Base-by-base conservation (phyloP, 2,888 invertebrate species). In the Drosophila suboccidentalis region DNA sequence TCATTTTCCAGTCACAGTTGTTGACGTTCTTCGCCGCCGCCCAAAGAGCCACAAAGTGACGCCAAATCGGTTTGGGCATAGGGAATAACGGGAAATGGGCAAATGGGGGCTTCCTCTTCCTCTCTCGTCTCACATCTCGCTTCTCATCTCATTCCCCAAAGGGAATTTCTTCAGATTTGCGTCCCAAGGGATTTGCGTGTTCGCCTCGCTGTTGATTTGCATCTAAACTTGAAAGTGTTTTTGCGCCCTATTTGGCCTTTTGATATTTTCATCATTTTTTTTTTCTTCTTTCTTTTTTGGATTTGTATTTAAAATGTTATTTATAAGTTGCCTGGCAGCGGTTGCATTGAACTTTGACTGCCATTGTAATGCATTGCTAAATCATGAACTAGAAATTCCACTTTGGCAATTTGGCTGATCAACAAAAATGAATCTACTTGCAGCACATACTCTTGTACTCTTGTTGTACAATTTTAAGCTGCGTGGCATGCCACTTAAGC, bases 1-100 rank as follows among this genome's bases (percentile, higher is more conserved):
- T 89, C 89, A 87, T 89, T 89, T 89, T 87, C 89, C 89, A 87
- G 87, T 82, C 87, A 84, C 87, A 89, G 87, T 89, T 82, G 87
- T 81, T 85, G 87, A 89, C 87, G 85, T 74, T 86, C 82, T 75
- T 85, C 75, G 77, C 85, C 70, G 51, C 10, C 38, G 51, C 26
- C 80, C 62, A 71, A 70, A 68, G 53, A 68, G 57, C 34, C 71
- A 51, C 67, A 67, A 79, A 70, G 39, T 66, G 72, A 69, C 69
- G 74, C 62, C 80, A 60, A 39, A 34, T 49, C 29, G 17, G 8
- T 22, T 10, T n/a, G 53, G 46, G 69, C 54, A 43, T 55, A 49
- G 70, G 57, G 32, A 19, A 49, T 36, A 53, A 62, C 65, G 43
- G 59, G 60, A 57, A 68, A 65, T 67, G 67, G 77, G 77, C 67